Conservation (phyloP, 2,797 vertebrate species). For the Halcyon chelicuti region DNA sequence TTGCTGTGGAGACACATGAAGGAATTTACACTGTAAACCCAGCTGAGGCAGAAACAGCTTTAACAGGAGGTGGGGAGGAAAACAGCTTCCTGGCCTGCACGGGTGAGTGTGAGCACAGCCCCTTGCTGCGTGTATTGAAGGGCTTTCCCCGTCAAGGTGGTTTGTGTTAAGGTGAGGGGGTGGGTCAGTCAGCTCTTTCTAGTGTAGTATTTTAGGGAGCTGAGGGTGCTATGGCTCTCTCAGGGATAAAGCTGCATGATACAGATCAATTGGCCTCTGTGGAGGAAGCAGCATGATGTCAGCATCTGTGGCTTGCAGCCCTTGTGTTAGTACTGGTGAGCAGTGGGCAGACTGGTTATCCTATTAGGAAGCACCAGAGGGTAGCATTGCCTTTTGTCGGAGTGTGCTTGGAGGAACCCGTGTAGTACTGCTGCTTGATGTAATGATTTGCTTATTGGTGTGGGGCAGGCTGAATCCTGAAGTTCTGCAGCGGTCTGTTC, state of each 20-base stretch:
- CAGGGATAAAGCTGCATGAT: fast-evolving
- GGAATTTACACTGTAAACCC: fast-evolving
- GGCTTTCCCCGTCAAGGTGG: fast-evolving
- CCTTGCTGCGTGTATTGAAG: fast-evolving
- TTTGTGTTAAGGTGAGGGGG: neutral
- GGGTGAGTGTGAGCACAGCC: neutral
- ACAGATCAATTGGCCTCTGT: fast-evolving
- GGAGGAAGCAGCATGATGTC: fast-evolving
- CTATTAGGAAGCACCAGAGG: neutral
- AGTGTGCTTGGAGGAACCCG: fast-evolving
- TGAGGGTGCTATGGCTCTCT: fast-evolving
- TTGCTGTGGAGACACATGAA: neutral
- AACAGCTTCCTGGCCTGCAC: too few species aligned
- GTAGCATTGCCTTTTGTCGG: neutral
- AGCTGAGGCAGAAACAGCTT: neutral
- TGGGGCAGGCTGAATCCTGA: neutral
- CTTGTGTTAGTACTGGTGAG: fast-evolving
- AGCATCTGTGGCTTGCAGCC: fast-evolving
- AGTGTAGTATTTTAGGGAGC: fast-evolving
- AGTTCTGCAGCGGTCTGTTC: neutral
- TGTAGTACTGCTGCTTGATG: neutral
- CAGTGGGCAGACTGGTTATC: neutral
- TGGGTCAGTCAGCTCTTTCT: too few species aligned
- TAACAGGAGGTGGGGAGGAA: neutral
- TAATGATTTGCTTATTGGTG: fast-evolving